Conservation (phyloP, 2,113 vertebrate genomes). For the Desmodus rotundus region DNA sequence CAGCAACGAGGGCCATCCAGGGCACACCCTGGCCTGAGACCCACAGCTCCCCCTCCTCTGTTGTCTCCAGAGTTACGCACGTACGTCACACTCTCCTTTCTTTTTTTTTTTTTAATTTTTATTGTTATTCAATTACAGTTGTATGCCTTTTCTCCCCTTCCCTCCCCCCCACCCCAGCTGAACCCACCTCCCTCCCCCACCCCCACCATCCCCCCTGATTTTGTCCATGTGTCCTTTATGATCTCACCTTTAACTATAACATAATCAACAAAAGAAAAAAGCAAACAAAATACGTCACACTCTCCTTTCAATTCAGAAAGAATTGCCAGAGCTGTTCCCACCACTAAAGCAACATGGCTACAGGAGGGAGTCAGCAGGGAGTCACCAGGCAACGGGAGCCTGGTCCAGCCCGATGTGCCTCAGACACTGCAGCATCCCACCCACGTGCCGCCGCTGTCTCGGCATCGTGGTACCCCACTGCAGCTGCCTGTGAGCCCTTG, state of each 20-base stretch:
- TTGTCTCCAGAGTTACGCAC: fast-evolving
- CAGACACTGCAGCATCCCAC: neutral
- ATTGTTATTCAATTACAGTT: too few species aligned
- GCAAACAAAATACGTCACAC: too few species aligned
- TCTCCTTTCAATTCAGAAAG: neutral
- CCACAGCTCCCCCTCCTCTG: neutral
- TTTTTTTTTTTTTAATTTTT: too few species aligned
- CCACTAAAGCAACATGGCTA: neutral
- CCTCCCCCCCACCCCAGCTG: too few species aligned
- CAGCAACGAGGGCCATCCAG: neutral
- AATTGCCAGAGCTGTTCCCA: neutral
- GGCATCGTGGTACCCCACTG: neutral
- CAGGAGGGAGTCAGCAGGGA: slow-evolving; percentile 10
- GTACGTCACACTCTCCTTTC: too few species aligned
- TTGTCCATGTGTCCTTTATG: too few species aligned
- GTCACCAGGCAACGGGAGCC: neutral
- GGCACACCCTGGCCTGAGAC: neutral
- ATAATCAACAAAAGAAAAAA: too few species aligned
- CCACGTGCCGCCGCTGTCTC: neutral
- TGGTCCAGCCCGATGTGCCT: neutral
- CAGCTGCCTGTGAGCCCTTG: neutral
- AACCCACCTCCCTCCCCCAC: too few species aligned
- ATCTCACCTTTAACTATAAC: too few species aligned
- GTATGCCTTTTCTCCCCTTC: too few species aligned
- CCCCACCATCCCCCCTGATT: too few species aligned